phyloP scores from a whole-genome alignment of 2,113 vertebrate species.

The Cyanistes caeruleus region DNA sequence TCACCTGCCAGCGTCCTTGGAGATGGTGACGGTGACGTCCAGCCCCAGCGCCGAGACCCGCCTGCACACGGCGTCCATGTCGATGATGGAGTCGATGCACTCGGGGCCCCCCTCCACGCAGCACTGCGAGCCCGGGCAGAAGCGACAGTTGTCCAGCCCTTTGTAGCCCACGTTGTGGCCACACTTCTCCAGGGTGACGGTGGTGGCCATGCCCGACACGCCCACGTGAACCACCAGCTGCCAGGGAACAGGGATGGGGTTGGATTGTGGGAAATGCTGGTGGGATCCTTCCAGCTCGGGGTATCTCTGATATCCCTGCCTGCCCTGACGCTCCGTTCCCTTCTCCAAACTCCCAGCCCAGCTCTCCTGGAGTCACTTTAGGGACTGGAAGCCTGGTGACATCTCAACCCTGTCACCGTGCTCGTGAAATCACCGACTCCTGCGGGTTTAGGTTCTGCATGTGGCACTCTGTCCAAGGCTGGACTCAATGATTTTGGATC shows the following conservation, averaged over 20 bases:
- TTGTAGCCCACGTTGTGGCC: slow-evolving; percentile 91
- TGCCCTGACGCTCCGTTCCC: background rate
- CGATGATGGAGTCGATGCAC: slow-evolving; percentile 86
- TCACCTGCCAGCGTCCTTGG: slow-evolving; percentile 91
- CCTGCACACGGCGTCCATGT: slow-evolving; percentile 88
- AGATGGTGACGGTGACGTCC: slow-evolving; percentile 85
- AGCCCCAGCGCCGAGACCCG: slow-evolving; percentile 77
- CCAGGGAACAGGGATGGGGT: background rate
- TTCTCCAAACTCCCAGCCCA: accelerated
- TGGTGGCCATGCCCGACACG: slow-evolving; percentile 90
- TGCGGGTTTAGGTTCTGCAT: accelerated
- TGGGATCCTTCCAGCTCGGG: background rate
- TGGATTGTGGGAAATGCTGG: accelerated
- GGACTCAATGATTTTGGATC: accelerated
- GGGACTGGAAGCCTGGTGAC: background rate
- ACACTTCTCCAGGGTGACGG: slow-evolving; percentile 89
- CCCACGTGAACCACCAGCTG: slow-evolving; percentile 94
- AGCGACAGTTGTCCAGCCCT: slow-evolving; percentile 87
- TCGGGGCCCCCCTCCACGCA: slow-evolving; percentile 88
- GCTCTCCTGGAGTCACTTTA: background rate
- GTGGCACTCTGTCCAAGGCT: accelerated
- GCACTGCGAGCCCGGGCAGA: slow-evolving; percentile 86
- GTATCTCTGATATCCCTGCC: accelerated
- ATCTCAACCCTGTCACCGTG: accelerated
- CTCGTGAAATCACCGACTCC: accelerated